Percentiles rank a stretch among this genome's conserved stretches.
Conservation (phyloP, 2,113 vertebrate species). For the Peromyscus polionotus region DNA sequence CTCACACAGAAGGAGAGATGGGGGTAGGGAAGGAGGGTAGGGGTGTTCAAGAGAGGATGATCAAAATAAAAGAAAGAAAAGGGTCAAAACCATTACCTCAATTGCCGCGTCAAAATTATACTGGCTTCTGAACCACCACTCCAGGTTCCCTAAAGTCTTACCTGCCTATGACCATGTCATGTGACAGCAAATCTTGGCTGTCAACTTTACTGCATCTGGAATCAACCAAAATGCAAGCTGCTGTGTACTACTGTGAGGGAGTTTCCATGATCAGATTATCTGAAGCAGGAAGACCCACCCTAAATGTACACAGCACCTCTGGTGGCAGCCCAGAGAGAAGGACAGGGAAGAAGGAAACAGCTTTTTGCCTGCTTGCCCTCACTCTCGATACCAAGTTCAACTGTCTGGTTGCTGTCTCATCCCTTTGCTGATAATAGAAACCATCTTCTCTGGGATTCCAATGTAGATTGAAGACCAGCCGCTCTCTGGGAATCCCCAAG, state of each 20-base stretch:
- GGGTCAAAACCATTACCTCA: background rate
- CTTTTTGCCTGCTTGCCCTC: background rate
- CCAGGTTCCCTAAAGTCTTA: background rate
- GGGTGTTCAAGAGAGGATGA: background rate
- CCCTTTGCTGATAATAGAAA: background rate
- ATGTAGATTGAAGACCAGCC: background rate
- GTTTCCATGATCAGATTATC: background rate
- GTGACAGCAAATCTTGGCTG: background rate
- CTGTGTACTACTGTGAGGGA: background rate
- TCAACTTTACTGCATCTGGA: background rate
- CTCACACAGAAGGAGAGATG: background rate
- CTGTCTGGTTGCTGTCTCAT: background rate
- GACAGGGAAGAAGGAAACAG: background rate
- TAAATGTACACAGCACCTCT: background rate
- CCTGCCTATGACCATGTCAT: background rate
- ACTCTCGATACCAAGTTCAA: background rate
- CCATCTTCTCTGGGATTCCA: background rate
- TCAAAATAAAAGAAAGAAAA: background rate
- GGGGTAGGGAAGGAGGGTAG: background rate
- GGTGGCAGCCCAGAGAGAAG: background rate
- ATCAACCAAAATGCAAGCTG: background rate
- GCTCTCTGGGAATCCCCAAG: background rate
- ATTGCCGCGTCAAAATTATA: background rate
- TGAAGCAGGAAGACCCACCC: background rate
- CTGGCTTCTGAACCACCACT: background rate